Evolutionary conservation across 1,140 invertebrate genomes (phyloP), one percentile per base, ranked within the genome.

Genomic region (Caerostris darwini): DNA sequence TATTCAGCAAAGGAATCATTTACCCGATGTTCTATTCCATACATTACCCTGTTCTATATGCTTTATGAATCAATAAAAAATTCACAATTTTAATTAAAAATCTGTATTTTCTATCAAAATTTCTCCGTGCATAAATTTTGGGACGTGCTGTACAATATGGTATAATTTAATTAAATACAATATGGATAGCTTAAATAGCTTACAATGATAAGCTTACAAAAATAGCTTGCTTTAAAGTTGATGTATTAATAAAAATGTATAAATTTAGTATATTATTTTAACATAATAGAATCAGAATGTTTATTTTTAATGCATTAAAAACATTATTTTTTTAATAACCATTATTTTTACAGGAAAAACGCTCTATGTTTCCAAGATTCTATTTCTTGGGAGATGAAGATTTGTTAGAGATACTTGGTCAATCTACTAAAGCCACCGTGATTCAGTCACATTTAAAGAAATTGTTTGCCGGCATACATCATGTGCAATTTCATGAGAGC

Each of bases 321-420:
- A 59, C 7, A 58, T 19, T 85, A 0, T 58, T 59, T 34, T 4
- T 12, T 19, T 34, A 34, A 34, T 34, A 1, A 34, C 34, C 34
- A 34, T 34, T 85, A 58, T 34, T 82, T 54, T 82, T 96, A 96
- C 95, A 99, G 98, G 98, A 99, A 95, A 99, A 99, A 96, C 97
- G 99, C 93, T 97, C 98, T n/a, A 82, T 94, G 59, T 99, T 99
- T 96, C 99, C 99, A 5, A 97, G 99, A 95, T 98, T 99, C 95
- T 99, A 99, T 95, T 99, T 99, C 95, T 97, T 99, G 94, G 99
- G 98, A 95, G 99, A 99, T 95, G 99, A 99, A 95, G 99, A 99
- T 96, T 96, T 99, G 64, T 96, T 99, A 57, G 99, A 99, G 96
- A 97, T 99, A 88, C 96, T 99, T 0, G 98, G 98, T 0, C 98